Conservation (phyloP, 2,797 vertebrate species). For the Neosilurus hyrtlii region DNA sequence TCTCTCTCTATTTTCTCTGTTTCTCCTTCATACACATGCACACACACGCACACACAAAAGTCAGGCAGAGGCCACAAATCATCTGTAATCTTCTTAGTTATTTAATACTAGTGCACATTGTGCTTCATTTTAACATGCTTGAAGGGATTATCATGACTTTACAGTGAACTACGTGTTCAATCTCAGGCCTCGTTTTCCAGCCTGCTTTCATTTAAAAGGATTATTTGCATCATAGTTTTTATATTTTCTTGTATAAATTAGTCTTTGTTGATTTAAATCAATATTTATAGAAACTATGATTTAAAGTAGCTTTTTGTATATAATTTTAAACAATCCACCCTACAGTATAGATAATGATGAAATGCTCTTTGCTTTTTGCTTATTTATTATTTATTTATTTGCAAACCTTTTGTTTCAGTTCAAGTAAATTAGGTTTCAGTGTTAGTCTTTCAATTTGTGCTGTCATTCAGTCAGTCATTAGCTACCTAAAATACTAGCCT, state of each 20-base stretch:
- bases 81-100: constrained; percentile 34
- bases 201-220: constrained; percentile 16
- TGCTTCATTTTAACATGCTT: constrained; percentile 33
- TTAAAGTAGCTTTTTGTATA: background rate
- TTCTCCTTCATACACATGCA: background rate
- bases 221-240: background rate
- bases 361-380: background rate
- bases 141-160: constrained; percentile 36
- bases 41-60: background rate
- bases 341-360: background rate
- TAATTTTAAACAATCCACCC: background rate
- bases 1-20: background rate
- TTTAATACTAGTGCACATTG: constrained; percentile 25
- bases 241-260: background rate
- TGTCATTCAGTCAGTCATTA: background rate
- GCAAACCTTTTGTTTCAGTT: background rate
- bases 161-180: constrained; percentile 24
- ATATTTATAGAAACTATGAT: background rate
- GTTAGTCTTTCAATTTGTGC: background rate
- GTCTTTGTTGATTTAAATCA: background rate
- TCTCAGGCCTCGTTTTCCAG: constrained; percentile 2
- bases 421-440: background rate
- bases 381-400: background rate
- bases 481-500: background rate
- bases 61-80: constrained; percentile 13